phyloP scores from a whole-genome alignment of 2,888 invertebrate genomes.

The Lasioglossum vierecki region DNA sequence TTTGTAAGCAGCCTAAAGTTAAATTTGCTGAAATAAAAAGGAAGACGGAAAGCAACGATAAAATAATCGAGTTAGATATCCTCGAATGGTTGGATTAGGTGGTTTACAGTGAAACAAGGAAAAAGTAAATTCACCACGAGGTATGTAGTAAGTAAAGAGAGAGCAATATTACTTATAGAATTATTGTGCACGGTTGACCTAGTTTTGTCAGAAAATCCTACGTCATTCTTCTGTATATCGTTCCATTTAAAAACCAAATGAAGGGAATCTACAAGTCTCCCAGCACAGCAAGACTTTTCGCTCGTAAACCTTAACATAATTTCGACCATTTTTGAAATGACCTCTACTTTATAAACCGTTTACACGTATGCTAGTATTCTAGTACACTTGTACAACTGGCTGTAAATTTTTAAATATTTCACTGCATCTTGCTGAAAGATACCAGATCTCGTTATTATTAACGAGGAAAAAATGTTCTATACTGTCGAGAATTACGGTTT shows the following conservation, averaged over 20 bases:
- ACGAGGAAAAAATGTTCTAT: background rate
- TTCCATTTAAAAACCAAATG: conserved; percentile 4
- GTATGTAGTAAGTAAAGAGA: background rate
- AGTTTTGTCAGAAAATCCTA: conserved; percentile 2
- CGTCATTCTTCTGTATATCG: background rate
- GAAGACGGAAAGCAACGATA: background rate
- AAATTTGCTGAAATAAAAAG: background rate
- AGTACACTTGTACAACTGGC: background rate
- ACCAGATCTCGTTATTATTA: background rate
- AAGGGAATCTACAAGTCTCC: background rate
- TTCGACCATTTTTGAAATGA: background rate
- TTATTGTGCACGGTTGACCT: background rate
- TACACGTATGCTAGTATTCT: background rate
- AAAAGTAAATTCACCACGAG: background rate
- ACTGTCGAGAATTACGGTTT: background rate
- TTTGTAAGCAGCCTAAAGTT: background rate
- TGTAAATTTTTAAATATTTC: background rate
- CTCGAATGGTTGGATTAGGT: background rate
- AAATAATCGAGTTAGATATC: background rate
- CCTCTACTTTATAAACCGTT: background rate
- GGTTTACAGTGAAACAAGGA: background rate
- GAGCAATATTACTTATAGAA: background rate
- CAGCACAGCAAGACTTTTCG: background rate
- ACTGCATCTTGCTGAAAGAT: background rate
- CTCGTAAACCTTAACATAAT: background rate